Evolutionary conservation across 2,888 invertebrate species (phyloP), one percentile per base, ranked within the genome.

Genomic region (Crossocerus cetratus): DNA sequence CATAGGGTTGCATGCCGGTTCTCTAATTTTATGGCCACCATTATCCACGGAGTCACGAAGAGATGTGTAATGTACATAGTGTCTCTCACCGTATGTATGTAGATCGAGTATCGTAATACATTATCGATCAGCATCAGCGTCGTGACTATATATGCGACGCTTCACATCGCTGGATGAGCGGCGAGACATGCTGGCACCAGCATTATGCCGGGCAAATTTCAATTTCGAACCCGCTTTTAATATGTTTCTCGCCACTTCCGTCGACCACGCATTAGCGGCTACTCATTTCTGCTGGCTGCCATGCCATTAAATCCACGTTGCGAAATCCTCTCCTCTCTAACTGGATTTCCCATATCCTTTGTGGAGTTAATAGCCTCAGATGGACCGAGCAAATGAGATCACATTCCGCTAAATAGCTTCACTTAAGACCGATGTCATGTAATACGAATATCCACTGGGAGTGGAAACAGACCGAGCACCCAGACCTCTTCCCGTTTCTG

Each of bases 21-120:
- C 49, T 49, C 78, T 80, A 80, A 80, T 80, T 80, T 80, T 81
- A 80, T 77, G 70, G 72, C 66, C 53, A 53, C 78, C 72, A 81
- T 80, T 80, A 80, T 72, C 72, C 63, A n/a, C 58, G 69, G 59
- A 55, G 67, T 64, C 66, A 56, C 69, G n/a, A 64, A 61, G 63
- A 64, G 68, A 71, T 65, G 63, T 53, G 67, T 23, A 18, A 55
- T 60, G 60, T 65, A 60, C 45, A 65, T 23, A 18, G 57, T 60
- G 60, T 80, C 58, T 32, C 64, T 66, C 63, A 71, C 60, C 60
- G 54, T 81, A 77, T n/a, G n/a, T n/a, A n/a, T n/a, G n/a, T 80
- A 65, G 79, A 80, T 77, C 81, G 55, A 58, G 16, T 32, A 62
- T 42, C 23, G 72, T 65, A 64, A 77, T 72, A 59, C 71, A 68